These are phyloP conservation scores for Gambelia wislizenii DNA, from an alignment of 2,797 vertebrate genomes.

Conservation along the genomic window DNA sequence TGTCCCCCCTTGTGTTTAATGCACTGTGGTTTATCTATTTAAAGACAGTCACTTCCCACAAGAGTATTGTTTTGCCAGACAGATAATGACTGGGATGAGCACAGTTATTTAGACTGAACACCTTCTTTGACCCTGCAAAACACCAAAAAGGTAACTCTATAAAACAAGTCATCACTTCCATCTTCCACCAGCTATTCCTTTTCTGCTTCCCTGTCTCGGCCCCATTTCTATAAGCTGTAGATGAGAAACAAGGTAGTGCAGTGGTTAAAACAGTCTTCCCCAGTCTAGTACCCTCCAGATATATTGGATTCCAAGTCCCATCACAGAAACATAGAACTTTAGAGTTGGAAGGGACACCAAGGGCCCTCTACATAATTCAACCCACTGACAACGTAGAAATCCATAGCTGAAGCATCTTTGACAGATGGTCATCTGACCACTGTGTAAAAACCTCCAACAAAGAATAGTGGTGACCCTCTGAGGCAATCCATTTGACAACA, in stretches of 20 bases:
- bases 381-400: not conserved
- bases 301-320: not conserved
- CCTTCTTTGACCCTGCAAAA: conserved; percentile 29
- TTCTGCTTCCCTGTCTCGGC: not conserved
- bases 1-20: conserved; percentile 35
- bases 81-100: conserved; percentile 57
- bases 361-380: not conserved
- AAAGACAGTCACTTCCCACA: conserved; percentile 46
- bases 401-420: too few species aligned
- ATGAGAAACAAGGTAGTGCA: not conserved
- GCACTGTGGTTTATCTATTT: conserved; percentile 49
- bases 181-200: not conserved
- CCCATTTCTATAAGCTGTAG: not conserved
- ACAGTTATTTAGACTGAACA: conserved; percentile 57
- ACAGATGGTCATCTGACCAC: too few species aligned
- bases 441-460: too few species aligned
- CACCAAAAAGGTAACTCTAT: conserved; percentile 46
- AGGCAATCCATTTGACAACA: too few species aligned
- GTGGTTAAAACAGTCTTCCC: not conserved
- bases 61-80: conserved; percentile 55
- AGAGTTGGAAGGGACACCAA: not conserved
- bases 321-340: not conserved
- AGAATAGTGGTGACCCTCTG: too few species aligned
- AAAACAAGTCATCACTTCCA: conserved; percentile 5
- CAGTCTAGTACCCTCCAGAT: not conserved